Percentiles rank a stretch among this genome's conserved stretches.
These are phyloP conservation scores for Chelonia mydas DNA, from an alignment of 2,797 vertebrate genomes.

Conservation along the genomic window DNA sequence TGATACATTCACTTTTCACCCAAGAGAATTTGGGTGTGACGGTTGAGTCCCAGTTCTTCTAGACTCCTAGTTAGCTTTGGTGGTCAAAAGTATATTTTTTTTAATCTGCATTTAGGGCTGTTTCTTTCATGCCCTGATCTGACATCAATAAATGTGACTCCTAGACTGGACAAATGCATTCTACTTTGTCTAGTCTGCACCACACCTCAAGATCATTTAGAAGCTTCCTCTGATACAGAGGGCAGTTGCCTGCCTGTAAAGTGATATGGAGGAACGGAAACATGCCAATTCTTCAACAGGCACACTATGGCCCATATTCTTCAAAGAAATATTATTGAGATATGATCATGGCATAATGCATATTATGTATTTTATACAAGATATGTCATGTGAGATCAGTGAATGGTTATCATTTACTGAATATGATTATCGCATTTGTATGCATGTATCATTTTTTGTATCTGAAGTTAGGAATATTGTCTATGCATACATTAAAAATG, in stretches of 20 bases:
- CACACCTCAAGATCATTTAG: not conserved
- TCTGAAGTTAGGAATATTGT: too few relatives aligned
- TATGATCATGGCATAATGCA: too few relatives aligned
- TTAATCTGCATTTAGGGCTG: not conserved
- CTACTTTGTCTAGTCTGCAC: not conserved
- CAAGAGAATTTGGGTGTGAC: not conserved
- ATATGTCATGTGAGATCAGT: too few relatives aligned
- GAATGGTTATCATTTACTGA: too few relatives aligned
- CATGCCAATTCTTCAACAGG: not conserved
- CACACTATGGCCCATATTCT: not conserved
- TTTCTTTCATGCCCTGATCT: not conserved
- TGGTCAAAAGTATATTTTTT: not conserved
- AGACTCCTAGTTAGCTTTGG: not conserved
- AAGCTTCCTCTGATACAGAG: not conserved
- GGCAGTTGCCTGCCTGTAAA: not conserved
- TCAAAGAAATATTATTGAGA: too few relatives aligned
- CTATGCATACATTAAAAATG: too few relatives aligned
- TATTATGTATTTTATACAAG: too few relatives aligned
- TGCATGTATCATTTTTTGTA: too few relatives aligned
- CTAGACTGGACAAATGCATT: not conserved
- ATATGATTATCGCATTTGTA: too few relatives aligned
- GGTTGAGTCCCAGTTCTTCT: not conserved
- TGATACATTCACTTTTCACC: not conserved
- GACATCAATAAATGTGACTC: not conserved
- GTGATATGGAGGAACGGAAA: not conserved